A percentile compares a stretch with the other conserved stretches of the same genome.
Evolutionary conservation across 1,140 invertebrate genomes (phyloP).

Genomic region (Brachionus angularis): DNA sequence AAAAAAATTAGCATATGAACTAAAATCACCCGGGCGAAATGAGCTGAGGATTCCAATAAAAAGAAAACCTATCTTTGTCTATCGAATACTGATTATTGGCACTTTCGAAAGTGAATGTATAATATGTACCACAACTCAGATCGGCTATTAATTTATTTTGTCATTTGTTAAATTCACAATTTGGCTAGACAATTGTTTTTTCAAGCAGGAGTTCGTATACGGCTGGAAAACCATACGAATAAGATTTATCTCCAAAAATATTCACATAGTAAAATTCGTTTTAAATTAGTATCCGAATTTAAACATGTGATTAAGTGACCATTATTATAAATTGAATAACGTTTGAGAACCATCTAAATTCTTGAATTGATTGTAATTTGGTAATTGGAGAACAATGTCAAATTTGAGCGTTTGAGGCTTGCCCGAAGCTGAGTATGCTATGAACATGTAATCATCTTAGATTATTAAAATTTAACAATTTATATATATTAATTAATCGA

Average conservation of each 20-base stretch:
- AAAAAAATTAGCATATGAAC: constrained; percentile 8
- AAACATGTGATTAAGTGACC: not conserved
- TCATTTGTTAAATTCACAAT: not conserved
- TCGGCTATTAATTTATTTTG: not conserved
- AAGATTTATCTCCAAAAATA: constrained; percentile 12
- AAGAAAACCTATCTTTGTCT: constrained; percentile 22
- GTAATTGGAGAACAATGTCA: not conserved
- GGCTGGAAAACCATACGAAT: not conserved
- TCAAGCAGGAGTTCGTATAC: not conserved
- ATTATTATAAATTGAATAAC: not conserved
- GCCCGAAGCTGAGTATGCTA: too few relatives aligned
- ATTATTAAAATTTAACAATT: too few relatives aligned
- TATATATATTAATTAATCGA: too few relatives aligned
- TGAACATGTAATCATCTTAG: too few relatives aligned
- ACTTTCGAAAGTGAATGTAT: not conserved
- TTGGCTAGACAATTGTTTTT: constrained; percentile 24
- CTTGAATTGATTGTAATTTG: not conserved
- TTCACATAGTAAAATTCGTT: constrained; percentile 28
- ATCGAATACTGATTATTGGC: not conserved
- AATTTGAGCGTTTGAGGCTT: too few relatives aligned
- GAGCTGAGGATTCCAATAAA: constrained; percentile 5
- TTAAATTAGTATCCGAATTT: not conserved
- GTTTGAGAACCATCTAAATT: not conserved
- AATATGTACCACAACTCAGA: constrained; percentile 27
- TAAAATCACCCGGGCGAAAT: not conserved